Base-by-base conservation (phyloP, 2,113 vertebrate genomes). In the Okapia johnstoni region DNA sequence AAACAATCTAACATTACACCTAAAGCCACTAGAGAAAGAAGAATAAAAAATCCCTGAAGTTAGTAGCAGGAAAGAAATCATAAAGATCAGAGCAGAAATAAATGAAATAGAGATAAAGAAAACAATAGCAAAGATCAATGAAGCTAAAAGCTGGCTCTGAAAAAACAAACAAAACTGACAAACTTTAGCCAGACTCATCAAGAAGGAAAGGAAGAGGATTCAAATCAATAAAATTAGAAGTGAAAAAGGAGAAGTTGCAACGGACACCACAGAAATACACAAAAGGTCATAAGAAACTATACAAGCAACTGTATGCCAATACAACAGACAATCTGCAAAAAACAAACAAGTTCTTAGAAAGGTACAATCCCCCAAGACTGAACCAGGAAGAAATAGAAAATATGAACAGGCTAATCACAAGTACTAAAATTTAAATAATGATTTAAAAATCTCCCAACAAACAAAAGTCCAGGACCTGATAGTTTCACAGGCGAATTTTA, bases 201-300 rank as follows among this genome's bases (percentile, higher is more conserved):
- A 76, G 36, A 76, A 43, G 43, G 43, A 26, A 76, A 76, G 36
- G 70, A 76, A 76, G 23, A 76, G 12, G 23, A 76, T 26, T 76
- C 36, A 76, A 43, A 43, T 76, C 12, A 26, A 26, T 43, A 76
- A 76, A 43, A 43, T 76, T 43, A 76, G 70, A 43, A 43, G 26
- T 43, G 70, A 43, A 43, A 76, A 76, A 40, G 9, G 36, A 73
- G 36, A 76, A 3, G 6, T 76, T 76, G 43, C 23, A 76, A 76
- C 0, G 1, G 40, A 43, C 1, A 43, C 23, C 28, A 76, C 40
- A 76, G 70, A 76, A 26, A 76, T 26, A 76, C 23, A 43, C 70
- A 76, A 43, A 13, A 43, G 6, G 26, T 76, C 23, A 43, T 23
- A 43, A 43, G 40, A 76, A 12, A 43, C 36, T 76, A 43, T 14